These are phyloP conservation scores for Pachymerium ferrugineum DNA, from an alignment of 2,888 invertebrate species.

Conservation along the genomic window DNA sequence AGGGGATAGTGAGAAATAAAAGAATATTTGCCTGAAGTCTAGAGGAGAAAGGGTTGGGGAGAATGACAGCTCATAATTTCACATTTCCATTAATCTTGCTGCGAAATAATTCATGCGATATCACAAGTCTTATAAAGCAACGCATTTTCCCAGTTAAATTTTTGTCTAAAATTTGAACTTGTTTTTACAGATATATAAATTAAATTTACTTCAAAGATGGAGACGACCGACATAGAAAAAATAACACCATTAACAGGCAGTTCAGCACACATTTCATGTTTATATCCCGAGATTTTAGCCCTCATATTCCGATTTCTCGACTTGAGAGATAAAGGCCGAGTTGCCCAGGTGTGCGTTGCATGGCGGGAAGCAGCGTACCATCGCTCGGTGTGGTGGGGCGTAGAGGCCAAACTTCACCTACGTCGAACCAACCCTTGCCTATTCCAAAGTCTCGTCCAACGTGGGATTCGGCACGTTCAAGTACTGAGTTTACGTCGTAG, in stretches of 20 bases:
- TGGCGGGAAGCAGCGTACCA: constrained; percentile 92
- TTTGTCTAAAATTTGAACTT: no score
- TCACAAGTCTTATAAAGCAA: no score
- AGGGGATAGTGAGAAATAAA: neutral
- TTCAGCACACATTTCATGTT: constrained; percentile 67
- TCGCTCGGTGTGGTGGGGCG: constrained; percentile 88
- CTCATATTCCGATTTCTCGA: constrained; percentile 85
- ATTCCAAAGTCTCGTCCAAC: constrained; percentile 75
- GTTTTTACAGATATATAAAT: no score
- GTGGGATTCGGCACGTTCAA: constrained; percentile 83
- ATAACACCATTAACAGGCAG: neutral
- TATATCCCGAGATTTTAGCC: constrained; percentile 87
- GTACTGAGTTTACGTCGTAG: constrained; percentile 77
- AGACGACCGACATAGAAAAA: neutral
- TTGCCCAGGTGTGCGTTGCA: constrained; percentile 71
- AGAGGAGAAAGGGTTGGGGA: neutral
- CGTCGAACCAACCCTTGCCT: constrained; percentile 71
- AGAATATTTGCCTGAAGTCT: neutral
- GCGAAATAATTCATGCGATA: neutral
- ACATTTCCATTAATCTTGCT: neutral
- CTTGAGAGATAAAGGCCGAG: constrained; percentile 80
- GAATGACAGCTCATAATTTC: neutral
- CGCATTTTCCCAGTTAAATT: no score
- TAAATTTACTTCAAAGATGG: no score
- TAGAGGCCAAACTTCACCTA: constrained; percentile 84